These are phyloP conservation scores for Labroides dimidiatus DNA, from an alignment of 2,797 vertebrate species.

Conservation along the genomic window DNA sequence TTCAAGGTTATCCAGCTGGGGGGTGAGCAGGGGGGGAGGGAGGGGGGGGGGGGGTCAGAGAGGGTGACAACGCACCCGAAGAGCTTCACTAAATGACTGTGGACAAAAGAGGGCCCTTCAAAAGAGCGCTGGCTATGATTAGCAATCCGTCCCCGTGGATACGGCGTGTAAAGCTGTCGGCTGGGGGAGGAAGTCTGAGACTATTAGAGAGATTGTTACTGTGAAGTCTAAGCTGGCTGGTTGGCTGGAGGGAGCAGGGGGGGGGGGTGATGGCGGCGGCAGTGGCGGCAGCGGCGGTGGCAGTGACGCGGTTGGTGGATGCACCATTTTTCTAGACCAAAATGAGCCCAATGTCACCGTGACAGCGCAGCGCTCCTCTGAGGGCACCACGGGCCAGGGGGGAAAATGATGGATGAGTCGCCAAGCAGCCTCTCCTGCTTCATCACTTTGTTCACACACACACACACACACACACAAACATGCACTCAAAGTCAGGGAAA, in stretches of 20 bases:
- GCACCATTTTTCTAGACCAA: conserved; percentile 78
- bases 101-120: conserved; percentile 56
- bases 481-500: conserved; percentile 36
- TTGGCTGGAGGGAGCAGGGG: conserved; percentile 11
- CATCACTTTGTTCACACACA: conserved; percentile 50
- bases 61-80: conserved; percentile 49
- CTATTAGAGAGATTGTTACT: conserved; percentile 62
- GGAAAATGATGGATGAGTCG: conserved; percentile 79
- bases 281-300: not conserved
- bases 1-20: conserved; percentile 67
- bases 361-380: conserved; percentile 73
- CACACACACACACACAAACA: conserved; percentile 29
- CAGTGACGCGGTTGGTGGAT: conserved; percentile 44
- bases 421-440: conserved; percentile 70
- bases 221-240: conserved; percentile 48
- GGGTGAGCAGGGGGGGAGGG: conserved; percentile 15
- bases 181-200: conserved; percentile 39
- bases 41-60: conserved; percentile 23
- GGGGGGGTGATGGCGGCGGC: not conserved
- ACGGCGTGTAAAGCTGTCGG: conserved; percentile 28
- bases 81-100: conserved; percentile 23
- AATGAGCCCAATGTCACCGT: conserved; percentile 82
- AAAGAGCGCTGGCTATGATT: conserved; percentile 54
- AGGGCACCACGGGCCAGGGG: conserved; percentile 71
- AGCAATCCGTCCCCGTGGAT: conserved; percentile 54